Percentiles rank a stretch among this genome's conserved stretches.
Evolutionary conservation across 2,888 invertebrate species (phyloP).

Genomic region (Linyphia triangularis): DNA sequence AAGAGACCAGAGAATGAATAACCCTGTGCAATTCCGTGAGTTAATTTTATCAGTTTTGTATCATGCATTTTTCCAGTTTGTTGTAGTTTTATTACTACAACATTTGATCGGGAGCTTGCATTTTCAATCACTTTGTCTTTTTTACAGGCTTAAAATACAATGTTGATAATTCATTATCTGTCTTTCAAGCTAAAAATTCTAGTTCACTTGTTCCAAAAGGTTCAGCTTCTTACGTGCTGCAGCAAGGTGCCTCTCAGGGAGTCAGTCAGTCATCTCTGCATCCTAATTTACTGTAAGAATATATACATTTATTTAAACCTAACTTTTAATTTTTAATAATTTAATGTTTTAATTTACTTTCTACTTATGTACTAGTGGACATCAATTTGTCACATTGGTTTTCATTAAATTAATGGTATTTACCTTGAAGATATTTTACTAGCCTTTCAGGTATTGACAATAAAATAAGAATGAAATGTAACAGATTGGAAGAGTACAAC

Average conservation of each 20-base stretch:
- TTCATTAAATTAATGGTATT: no score
- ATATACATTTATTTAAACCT: no score
- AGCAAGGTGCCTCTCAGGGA: slow-evolving; percentile 77
- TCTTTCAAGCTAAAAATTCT: not conserved
- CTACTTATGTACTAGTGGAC: no score
- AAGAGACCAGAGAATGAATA: slow-evolving; percentile 80
- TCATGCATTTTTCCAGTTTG: not conserved
- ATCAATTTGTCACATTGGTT: no score
- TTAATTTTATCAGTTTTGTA: not conserved
- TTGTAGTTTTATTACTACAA: no score
- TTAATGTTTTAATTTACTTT: no score
- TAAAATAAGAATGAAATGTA: no score
- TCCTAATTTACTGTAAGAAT: slow-evolving; percentile 56
- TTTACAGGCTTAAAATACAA: slow-evolving; percentile 33
- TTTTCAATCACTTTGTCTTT: not conserved
- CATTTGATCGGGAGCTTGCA: no score
- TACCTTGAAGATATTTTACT: no score
- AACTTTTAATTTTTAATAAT: no score
- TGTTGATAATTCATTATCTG: slow-evolving; percentile 19
- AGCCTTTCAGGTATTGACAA: no score
- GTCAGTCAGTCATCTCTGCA: slow-evolving; percentile 58
- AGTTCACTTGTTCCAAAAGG: slow-evolving; percentile 21
- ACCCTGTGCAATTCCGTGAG: slow-evolving; percentile 51
- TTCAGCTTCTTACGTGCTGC: slow-evolving; percentile 78
- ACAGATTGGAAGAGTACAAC: no score